Evolutionary conservation across 2,113 vertebrate genomes (phyloP).

Genomic region (Nymphicus hollandicus): DNA sequence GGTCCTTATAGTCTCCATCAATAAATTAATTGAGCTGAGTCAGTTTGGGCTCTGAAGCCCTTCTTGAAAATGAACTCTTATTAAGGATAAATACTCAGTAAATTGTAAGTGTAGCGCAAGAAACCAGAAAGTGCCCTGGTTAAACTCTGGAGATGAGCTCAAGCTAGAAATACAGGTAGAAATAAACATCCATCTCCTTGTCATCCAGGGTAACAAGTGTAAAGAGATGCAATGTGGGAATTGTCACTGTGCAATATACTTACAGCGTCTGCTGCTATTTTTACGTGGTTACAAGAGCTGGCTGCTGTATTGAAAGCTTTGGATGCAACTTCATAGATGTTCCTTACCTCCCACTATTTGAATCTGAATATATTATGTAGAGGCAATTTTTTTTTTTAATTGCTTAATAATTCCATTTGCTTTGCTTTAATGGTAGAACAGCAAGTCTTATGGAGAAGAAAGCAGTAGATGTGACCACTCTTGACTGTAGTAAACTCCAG

Average conservation of each 20-base stretch:
- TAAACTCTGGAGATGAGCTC: neutral
- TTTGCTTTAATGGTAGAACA: neutral
- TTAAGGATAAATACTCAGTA: neutral
- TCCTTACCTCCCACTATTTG: neutral
- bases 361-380: neutral
- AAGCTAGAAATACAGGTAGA: neutral
- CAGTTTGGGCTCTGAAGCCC: neutral
- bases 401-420: neutral
- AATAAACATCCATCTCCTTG: neutral
- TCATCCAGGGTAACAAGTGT: neutral
- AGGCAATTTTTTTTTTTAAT: neutral
- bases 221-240: neutral
- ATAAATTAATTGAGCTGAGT: constrained; percentile 4
- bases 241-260: neutral
- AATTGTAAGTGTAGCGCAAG: neutral
- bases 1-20: neutral
- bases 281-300: neutral
- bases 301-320: neutral
- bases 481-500: neutral
- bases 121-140: neutral
- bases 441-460: neutral
- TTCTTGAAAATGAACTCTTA: constrained; percentile 13
- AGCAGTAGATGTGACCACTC: neutral
- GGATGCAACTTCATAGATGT: neutral
- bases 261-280: neutral